Percentiles rank a stretch among this genome's conserved stretches.
Conservation (phyloP, 2,113 vertebrate genomes). For the Neomonachus schauinslandi region DNA sequence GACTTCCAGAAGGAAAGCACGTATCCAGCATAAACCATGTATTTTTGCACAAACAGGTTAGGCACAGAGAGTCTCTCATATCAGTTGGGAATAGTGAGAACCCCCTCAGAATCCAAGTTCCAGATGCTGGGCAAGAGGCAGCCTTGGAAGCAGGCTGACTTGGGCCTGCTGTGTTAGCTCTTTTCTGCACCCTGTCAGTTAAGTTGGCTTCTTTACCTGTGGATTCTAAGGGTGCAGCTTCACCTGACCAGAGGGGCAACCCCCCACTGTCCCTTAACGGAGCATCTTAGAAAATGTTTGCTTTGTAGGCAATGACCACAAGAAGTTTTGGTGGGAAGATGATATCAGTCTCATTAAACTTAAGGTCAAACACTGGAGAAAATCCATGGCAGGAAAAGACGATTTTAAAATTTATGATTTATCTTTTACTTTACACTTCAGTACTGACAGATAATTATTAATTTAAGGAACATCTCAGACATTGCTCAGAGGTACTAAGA, state of each 20-base stretch:
- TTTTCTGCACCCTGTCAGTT: background rate
- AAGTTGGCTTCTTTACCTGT: background rate
- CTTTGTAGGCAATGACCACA: background rate
- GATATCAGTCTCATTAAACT: background rate
- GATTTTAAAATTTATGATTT: background rate
- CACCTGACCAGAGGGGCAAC: fast-evolving
- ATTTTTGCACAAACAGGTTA: background rate
- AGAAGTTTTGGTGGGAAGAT: background rate
- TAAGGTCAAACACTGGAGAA: background rate
- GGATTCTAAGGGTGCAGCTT: background rate
- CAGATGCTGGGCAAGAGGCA: background rate
- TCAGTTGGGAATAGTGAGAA: background rate
- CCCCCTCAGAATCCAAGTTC: background rate
- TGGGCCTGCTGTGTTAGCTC: fast-evolving
- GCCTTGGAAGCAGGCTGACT: background rate
- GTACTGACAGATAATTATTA: background rate
- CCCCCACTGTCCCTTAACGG: fast-evolving
- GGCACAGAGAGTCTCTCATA: background rate
- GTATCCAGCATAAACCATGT: background rate
- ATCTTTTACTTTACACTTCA: background rate
- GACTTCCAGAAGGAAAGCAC: background rate
- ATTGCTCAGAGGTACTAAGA: background rate
- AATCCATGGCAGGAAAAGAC: background rate
- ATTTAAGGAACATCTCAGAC: background rate
- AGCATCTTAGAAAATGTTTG: background rate